Conservation (phyloP, 2,113 vertebrate species). For the Narcine bancroftii region DNA sequence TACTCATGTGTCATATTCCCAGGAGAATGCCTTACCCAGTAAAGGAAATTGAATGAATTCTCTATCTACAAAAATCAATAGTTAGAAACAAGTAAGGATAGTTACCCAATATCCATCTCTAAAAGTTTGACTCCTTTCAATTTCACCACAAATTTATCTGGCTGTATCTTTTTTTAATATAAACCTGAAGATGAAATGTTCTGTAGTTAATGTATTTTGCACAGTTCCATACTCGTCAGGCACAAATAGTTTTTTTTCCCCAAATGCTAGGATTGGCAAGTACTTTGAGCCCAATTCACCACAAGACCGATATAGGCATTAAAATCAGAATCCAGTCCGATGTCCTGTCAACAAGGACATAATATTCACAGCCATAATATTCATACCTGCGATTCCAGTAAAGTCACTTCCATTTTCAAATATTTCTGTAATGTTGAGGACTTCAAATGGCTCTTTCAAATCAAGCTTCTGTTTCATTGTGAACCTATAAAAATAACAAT, state of each 20-base stretch:
- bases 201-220: not conserved
- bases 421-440: conserved; percentile 53
- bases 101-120: not conserved
- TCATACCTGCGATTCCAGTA: conserved; percentile 55
- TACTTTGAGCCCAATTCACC: not conserved
- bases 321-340: conserved; percentile 33
- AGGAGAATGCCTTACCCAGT: not conserved
- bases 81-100: not conserved
- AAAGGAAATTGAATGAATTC: not conserved
- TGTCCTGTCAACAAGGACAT: not conserved
- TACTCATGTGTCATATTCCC: not conserved
- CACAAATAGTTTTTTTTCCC: no score
- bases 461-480: conserved; percentile 52
- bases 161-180: not conserved
- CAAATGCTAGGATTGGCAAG: not conserved
- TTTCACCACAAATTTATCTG: not conserved
- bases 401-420: conserved; percentile 52
- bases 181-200: not conserved
- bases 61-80: not conserved
- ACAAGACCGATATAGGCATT: not conserved
- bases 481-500: conserved; percentile 46
- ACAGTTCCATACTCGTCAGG: no score
- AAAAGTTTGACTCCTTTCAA: not conserved
- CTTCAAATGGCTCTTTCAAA: conserved; percentile 49
- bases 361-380: not conserved